Percentiles rank a stretch among this genome's conserved stretches.
phyloP scores from a whole-genome alignment of 2,797 vertebrate genomes.

The Graptemys geographica region DNA sequence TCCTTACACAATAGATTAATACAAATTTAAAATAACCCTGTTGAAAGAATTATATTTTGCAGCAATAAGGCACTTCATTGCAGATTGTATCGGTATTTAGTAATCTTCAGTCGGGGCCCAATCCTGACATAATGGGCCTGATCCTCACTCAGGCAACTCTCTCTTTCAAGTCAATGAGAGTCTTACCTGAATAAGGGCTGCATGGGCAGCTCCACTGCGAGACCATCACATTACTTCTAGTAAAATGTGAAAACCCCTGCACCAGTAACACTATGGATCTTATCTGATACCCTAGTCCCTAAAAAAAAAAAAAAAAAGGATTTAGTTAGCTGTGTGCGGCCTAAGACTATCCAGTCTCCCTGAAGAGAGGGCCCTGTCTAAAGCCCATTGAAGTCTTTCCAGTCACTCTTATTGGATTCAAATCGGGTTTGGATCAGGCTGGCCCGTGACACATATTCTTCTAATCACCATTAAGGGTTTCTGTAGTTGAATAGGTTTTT shows the following conservation, averaged over 20 bases:
- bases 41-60: not conserved
- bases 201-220: not conserved
- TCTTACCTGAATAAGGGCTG: not conserved
- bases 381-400: not conserved
- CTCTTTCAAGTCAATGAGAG: not conserved
- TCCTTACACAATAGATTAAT: not conserved
- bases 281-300: not conserved
- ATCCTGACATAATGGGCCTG: not conserved
- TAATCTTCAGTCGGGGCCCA: not conserved
- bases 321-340: not conserved
- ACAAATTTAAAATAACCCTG: not conserved
- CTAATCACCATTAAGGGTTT: not conserved
- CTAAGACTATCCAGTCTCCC: not conserved
- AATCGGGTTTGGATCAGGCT: not conserved
- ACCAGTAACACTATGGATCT: not conserved
- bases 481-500: not conserved
- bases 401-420: not conserved
- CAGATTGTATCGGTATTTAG: not conserved
- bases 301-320: not conserved
- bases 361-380: not conserved
- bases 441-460: not conserved
- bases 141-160: not conserved
- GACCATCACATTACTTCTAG: not conserved
- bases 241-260: not conserved
- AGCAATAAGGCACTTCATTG: not conserved